Evolutionary conservation across 1,140 invertebrate genomes (phyloP).

Genomic region (Hermatobates lingyangjiaoensis): DNA sequence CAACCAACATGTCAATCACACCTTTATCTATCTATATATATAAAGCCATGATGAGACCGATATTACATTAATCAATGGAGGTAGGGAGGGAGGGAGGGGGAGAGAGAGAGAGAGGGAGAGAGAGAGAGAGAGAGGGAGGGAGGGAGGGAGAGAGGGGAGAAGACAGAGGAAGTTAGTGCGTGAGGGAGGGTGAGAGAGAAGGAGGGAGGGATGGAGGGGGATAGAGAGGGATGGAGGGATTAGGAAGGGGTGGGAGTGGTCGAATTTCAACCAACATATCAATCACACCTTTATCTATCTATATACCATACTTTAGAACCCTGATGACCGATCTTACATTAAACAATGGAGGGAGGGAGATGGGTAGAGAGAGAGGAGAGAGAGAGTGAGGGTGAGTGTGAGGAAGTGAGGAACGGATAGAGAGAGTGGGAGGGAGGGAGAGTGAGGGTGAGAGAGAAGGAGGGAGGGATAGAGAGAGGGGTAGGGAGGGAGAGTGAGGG

Average conservation of each 20-base stretch:
- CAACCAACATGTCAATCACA: no score
- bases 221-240: conserved; percentile 4
- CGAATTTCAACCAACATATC: no score
- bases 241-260: no score
- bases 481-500: background rate
- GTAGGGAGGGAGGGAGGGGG: background rate
- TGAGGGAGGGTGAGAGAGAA: background rate
- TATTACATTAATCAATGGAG: background rate
- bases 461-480: background rate
- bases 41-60: background rate
- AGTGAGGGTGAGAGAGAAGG: conserved; percentile 1
- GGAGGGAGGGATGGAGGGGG: background rate
- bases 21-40: no score
- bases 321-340: no score
- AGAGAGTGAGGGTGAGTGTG: background rate
- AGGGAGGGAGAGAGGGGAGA: background rate
- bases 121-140: background rate
- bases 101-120: background rate
- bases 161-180: background rate
- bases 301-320: no score
- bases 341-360: no score
- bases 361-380: no score
- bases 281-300: no score
- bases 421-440: background rate
- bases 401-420: background rate